A percentile compares a stretch with the other conserved stretches of the same genome.
These are phyloP conservation scores for Otolemur crassicaudatus DNA, from an alignment of 2,797 vertebrate species.

Conservation along the genomic window DNA sequence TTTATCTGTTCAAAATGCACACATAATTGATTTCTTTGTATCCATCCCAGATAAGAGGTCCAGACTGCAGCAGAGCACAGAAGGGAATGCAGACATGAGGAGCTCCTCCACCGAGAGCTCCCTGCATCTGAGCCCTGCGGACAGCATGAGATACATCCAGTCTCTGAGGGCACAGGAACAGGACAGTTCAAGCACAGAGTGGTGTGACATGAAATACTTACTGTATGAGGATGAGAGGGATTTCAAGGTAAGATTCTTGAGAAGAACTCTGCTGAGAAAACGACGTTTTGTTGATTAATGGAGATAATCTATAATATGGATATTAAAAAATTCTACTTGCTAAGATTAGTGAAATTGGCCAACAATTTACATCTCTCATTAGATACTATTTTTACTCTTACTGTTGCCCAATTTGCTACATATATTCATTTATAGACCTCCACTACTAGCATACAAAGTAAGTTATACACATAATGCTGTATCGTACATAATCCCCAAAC, in stretches of 20 bases:
- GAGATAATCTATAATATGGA: background rate
- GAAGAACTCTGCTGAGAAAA: background rate
- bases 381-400: background rate
- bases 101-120: background rate
- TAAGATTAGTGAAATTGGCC: background rate
- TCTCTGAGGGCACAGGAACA: background rate
- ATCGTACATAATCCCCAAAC: background rate
- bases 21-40: slow-evolving; percentile 2
- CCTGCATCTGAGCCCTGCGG: background rate
- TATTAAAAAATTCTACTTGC: background rate
- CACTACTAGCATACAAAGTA: background rate
- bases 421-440: background rate
- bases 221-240: slow-evolving; percentile 83
- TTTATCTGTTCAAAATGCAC: background rate
- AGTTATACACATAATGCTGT: background rate
- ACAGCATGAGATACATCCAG: fast-evolving
- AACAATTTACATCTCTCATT: background rate
- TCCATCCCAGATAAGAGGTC: slow-evolving; percentile 41
- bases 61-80: background rate
- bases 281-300: background rate
- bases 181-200: background rate
- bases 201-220: slow-evolving; percentile 63
- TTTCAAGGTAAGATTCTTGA: slow-evolving; percentile 85
- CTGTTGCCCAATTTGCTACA: background rate
- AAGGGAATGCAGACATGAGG: background rate